Conservation (phyloP, 2,888 invertebrate species). For the Amblyjoppa proteus region DNA sequence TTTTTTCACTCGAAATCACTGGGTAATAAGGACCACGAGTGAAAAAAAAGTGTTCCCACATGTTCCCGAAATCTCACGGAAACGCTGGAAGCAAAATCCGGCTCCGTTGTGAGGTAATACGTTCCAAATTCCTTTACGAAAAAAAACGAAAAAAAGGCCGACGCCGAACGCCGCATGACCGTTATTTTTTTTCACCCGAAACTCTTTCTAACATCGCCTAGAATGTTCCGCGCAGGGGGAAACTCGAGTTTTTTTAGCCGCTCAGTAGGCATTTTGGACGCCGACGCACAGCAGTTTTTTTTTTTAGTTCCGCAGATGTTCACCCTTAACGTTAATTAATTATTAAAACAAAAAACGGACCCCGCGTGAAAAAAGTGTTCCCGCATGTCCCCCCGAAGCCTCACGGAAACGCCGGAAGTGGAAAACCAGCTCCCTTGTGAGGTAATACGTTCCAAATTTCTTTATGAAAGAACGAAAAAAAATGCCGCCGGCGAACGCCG, state of each 20-base stretch:
- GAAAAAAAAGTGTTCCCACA: neutral
- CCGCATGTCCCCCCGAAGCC: neutral
- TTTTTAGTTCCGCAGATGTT: too few relatives aligned
- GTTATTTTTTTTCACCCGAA: too few relatives aligned
- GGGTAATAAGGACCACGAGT: neutral
- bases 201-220: too few relatives aligned
- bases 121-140: neutral
- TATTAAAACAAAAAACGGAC: neutral
- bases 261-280: too few relatives aligned
- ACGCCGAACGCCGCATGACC: neutral
- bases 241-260: too few relatives aligned
- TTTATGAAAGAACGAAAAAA: neutral
- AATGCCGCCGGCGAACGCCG: neutral
- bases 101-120: neutral
- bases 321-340: too few relatives aligned
- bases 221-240: too few relatives aligned
- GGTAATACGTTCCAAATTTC: neutral
- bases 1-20: neutral
- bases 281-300: too few relatives aligned
- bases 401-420: neutral
- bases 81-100: neutral
- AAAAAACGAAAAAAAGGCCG: neutral
- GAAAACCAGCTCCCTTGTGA: neutral
- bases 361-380: neutral
- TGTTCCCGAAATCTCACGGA: neutral